phyloP scores from a whole-genome alignment of 2,888 invertebrate genomes.

The Polyommatus icarus region DNA sequence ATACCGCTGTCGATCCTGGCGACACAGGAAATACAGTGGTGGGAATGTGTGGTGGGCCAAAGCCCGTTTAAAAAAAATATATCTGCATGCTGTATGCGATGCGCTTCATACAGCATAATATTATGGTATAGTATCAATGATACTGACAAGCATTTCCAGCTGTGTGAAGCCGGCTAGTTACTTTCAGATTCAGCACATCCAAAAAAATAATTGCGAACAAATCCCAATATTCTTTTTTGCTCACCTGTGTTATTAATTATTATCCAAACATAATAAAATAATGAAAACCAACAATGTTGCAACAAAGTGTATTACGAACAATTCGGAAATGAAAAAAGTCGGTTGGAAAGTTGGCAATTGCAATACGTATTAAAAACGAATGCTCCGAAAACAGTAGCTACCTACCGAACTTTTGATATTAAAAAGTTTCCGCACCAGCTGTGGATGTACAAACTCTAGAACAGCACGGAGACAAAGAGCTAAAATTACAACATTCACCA shows the following conservation, averaged over 20 bases:
- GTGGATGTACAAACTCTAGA: not conserved
- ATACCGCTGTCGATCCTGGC: too few species aligned
- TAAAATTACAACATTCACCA: not conserved
- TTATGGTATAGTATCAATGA: too few species aligned
- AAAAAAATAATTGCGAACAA: too few species aligned
- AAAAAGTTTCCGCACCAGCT: not conserved
- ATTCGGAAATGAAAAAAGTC: conserved; percentile 5
- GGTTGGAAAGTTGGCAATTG: conserved; percentile 1
- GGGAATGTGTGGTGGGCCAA: too few species aligned
- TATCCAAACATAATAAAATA: not conserved
- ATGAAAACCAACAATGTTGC: not conserved
- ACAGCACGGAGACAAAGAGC: not conserved
- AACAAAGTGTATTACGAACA: conserved; percentile 11
- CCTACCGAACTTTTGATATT: conserved; percentile 12
- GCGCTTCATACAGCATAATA: too few species aligned
- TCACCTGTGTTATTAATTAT: not conserved
- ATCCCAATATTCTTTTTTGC: not conserved
- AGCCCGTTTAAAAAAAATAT: too few species aligned
- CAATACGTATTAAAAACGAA: conserved; percentile 24
- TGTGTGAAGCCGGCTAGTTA: too few species aligned
- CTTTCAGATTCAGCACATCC: too few species aligned
- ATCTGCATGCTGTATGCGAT: too few species aligned
- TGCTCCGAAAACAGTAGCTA: conserved; percentile 1
- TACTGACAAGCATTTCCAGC: too few species aligned
- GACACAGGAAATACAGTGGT: too few species aligned